Conservation (phyloP, 2,797 vertebrate species). For the Rousettus madagascariensis region DNA sequence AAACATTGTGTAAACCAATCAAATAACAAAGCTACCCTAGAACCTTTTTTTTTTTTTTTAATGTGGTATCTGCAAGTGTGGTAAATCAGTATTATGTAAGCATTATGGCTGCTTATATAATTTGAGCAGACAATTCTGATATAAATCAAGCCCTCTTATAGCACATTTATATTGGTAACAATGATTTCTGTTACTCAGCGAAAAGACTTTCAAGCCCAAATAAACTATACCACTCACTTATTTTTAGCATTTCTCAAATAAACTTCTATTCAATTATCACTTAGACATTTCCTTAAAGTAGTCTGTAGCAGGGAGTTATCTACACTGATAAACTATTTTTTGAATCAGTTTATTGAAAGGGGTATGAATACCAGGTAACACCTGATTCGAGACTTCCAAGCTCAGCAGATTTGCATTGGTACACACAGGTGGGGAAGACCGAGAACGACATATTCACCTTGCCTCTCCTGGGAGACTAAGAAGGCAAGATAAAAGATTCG, state of each 20-base stretch:
- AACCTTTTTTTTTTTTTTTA: not conserved
- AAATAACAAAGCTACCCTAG: no score
- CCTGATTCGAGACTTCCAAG: not conserved
- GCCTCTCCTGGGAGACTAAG: not conserved
- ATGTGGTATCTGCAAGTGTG: not conserved
- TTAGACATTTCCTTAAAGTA: not conserved
- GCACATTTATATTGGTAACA: not conserved
- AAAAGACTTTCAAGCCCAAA: not conserved
- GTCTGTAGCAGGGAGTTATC: not conserved
- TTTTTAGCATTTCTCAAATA: not conserved
- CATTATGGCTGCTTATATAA: not conserved
- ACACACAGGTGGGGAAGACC: accelerated
- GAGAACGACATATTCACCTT: not conserved
- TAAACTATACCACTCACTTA: not conserved
- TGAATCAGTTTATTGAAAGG: constrained; percentile 30
- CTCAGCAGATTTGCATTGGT: no score
- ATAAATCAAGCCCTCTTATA: not conserved
- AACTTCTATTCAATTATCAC: not conserved
- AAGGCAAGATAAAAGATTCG: not conserved
- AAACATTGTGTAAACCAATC: not conserved
- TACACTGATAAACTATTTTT: not conserved
- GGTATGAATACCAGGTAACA: not conserved
- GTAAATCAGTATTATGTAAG: not conserved
- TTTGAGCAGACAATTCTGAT: not conserved
- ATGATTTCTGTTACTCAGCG: not conserved